Base-by-base conservation (phyloP, 2,113 vertebrate genomes). In the Nansenia antarctica region DNA sequence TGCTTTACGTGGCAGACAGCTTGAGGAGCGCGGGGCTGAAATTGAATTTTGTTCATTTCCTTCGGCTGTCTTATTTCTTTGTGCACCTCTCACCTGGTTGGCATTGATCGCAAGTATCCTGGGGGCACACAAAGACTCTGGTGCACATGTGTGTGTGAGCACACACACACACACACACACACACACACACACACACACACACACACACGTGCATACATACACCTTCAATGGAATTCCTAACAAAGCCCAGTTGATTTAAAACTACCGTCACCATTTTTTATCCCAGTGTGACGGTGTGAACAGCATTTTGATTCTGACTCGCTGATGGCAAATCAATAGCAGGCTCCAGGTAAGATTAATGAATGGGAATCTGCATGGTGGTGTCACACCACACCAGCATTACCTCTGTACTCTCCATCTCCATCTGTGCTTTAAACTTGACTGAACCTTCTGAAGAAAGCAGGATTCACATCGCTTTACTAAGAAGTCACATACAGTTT, bases 1-100 rank as follows among this genome's bases (percentile, higher is more conserved):
- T 63, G 77, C 82, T 88, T 85, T 84, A 73, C 85, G 76, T 82
- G 62, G 77, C 45, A 74, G 77, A 82, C 85, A 77, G 76, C 76
- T 76, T 69, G 66, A 77, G 70, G 37, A 42, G 60, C 68, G 72
- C 11, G 5, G 66, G n/a, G 69, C 82, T 77, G 77, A 82, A 90
- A 92, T 88, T 88, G 78, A 88, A 88, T 90, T 90, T 85, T 82
- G 82, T 88, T 86, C 70, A 85, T 91, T 91, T 89, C 85, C 77
- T 82, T 80, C 74, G 69, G 82, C 82, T 79, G 79, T 76, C 77
- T 86, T 82, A 85, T 86, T 83, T 81, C 81, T 91, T 90, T 91
- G 87, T 88, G 82, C 71, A 67, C 76, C 75, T 75, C 73, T 81
- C 70, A 66, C 77, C 72, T 67, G 67, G 69, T 74, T 74, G 77